These are phyloP conservation scores for Stramonita haemastoma DNA, from an alignment of 2,888 invertebrate genomes.

Conservation along the genomic window DNA sequence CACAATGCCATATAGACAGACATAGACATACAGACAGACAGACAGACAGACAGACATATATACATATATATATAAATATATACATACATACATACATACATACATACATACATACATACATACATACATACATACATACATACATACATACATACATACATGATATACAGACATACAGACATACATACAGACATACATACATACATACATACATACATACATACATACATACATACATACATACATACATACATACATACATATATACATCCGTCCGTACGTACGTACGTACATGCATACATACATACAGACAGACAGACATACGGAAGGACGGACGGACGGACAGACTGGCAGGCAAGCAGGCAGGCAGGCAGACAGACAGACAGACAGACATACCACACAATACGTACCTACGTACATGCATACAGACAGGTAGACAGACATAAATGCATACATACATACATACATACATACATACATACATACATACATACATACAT, in stretches of 20 bases:
- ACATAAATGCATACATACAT: background rate
- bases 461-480: slow-evolving; percentile 9
- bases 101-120: slow-evolving; percentile 21
- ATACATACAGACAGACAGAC: no score
- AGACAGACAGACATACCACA: background rate
- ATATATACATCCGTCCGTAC: no score
- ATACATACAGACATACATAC: background rate
- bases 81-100: background rate
- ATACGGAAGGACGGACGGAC: no score
- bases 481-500: slow-evolving; percentile 20
- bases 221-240: slow-evolving; percentile 1
- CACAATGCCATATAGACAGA: background rate
- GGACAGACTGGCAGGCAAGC: background rate
- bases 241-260: background rate
- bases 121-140: background rate
- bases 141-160: no score
- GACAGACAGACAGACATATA: background rate
- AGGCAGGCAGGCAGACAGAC: background rate
- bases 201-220: slow-evolving; percentile 20
- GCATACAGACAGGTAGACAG: background rate
- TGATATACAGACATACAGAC: background rate
- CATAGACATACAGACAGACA: background rate
- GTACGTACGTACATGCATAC: no score
- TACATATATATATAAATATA: slow-evolving; percentile 11
- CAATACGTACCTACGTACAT: background rate